A percentile compares a stretch with the other conserved stretches of the same genome.
Evolutionary conservation across 2,888 invertebrate genomes (phyloP).

Genomic region (Doris montereyensis): DNA sequence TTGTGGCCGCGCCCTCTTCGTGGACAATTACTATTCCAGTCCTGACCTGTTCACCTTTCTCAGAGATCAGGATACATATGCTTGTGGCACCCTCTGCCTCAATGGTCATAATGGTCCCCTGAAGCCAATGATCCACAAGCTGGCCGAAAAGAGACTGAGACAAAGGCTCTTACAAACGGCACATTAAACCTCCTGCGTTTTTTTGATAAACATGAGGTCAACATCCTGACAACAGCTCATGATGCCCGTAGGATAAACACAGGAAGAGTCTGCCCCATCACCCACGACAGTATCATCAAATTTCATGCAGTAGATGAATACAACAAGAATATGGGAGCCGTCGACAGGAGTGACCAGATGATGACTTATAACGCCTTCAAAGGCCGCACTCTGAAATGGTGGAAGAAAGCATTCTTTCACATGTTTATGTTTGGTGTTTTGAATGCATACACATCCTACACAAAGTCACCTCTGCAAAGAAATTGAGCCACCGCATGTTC

Average conservation of each 20-base stretch:
- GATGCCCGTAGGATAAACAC: background rate
- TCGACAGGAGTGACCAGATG: slow-evolving; percentile 23
- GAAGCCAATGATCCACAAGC: background rate
- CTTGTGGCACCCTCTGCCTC: slow-evolving; percentile 7
- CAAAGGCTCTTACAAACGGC: background rate
- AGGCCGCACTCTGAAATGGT: slow-evolving; percentile 32
- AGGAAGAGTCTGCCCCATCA: background rate
- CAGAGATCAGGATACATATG: background rate
- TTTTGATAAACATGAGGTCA: slow-evolving; percentile 15
- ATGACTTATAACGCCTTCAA: slow-evolving; percentile 31
- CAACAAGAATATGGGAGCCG: slow-evolving; percentile 29
- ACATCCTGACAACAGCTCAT: slow-evolving; percentile 23
- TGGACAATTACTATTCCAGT: slow-evolving; percentile 19
- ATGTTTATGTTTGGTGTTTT: slow-evolving; percentile 17
- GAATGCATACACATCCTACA: slow-evolving; percentile 9
- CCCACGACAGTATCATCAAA: background rate
- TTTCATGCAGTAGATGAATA: slow-evolving; percentile 5
- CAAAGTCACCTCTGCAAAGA: background rate
- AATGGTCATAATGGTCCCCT: background rate
- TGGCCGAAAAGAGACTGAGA: too few species aligned
- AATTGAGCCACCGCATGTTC: slow-evolving; percentile 10
- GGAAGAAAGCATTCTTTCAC: slow-evolving; percentile 33
- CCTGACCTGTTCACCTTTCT: slow-evolving; percentile 8
- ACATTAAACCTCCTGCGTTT: background rate
- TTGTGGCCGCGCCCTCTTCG: slow-evolving; percentile 8